Conservation (phyloP, 2,113 vertebrate genomes). For the Phoxinus phoxinus region DNA sequence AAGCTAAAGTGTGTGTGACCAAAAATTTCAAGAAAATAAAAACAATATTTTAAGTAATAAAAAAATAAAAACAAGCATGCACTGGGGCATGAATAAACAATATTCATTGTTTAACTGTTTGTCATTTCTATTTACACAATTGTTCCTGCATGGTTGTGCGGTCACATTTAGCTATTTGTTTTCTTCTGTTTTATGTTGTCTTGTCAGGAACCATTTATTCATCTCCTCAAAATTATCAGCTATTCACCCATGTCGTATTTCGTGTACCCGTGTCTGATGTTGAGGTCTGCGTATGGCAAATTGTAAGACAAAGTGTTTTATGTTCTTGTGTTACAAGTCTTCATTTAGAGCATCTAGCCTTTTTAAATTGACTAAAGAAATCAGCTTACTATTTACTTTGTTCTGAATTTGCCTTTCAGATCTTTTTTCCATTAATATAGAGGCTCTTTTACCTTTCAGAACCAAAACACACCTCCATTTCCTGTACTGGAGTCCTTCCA, state of each 20-base stretch:
- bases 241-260: background rate
- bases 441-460: background rate
- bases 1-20: too few relatives aligned
- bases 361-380: background rate
- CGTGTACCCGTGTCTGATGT: too few relatives aligned
- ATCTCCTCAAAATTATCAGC: background rate
- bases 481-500: background rate
- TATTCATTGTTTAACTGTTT: too few relatives aligned
- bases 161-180: too few relatives aligned
- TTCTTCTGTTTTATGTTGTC: background rate
- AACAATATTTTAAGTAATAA: too few relatives aligned
- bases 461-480: background rate
- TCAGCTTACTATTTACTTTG: background rate
- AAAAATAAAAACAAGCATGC: too few relatives aligned
- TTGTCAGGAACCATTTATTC: background rate
- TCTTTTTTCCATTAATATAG: background rate
- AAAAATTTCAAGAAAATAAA: too few relatives aligned
- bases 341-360: background rate
- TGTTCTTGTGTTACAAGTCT: background rate
- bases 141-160: too few relatives aligned
- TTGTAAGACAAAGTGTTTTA: too few relatives aligned
- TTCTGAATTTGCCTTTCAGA: background rate
- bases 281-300: too few relatives aligned
- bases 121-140: too few relatives aligned
- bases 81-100: too few relatives aligned